Base-by-base conservation (phyloP, 2,113 vertebrate genomes). In the Pseudorasbora parva region DNA sequence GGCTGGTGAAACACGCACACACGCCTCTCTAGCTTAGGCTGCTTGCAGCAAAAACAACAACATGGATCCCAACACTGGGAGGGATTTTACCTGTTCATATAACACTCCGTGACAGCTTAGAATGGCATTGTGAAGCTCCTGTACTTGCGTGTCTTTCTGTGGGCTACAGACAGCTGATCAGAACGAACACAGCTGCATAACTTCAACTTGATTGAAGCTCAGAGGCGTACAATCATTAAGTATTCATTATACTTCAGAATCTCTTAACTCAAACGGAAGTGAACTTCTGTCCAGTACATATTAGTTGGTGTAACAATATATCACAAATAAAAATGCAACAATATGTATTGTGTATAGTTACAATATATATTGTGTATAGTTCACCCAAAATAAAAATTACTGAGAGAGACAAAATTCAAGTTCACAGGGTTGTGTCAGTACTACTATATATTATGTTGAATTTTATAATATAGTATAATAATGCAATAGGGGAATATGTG, bases 51-150 rank as follows among this genome's bases (percentile, higher is more conserved):
- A 90, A 92, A 89, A 88, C 91, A 91, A 90, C 88, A 89, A 89
- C 88, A 66, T 47, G 82, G 79, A 19, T 27, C 19, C 79, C 84
- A 79, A 90, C 90, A 91, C 91, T 89, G 89, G 62, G 59, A 54
- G 81, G 90, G 90, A 88, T 90, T 91, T 88, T 76, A 89, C 92
- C 91, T 91, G 90, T 91, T 89, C 89, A 59, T 90, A 92, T 87
- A 89, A 72, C 64, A 88, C 85, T 68, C 12, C 51, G 84, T 78
- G 89, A 81, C 72, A 59, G 87, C 85, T 59, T 51, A 85, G 80
- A 69, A 72, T 78, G n/a, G 43, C 72, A 43, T 21, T 14, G 72
- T 15, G 73, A 49, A 51, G 64, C 79, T 77, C 41, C 77, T 75
- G 71, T 77, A 37, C 69, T 79, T 79, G 78, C 56, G 1, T 66